Base-by-base conservation (phyloP, 2,888 invertebrate species). In the Drosophila anceps region DNA sequence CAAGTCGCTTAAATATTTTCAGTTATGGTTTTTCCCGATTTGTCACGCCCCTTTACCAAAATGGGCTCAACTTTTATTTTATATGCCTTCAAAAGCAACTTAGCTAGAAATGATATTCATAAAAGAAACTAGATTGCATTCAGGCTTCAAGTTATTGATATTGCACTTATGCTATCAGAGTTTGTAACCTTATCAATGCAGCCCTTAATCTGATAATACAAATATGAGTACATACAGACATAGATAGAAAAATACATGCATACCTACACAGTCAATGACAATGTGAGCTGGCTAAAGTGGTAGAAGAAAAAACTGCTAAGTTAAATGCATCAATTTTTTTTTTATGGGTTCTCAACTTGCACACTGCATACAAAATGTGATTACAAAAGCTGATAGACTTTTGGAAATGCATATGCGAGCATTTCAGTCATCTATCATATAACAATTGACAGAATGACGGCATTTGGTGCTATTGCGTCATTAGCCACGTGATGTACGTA, bases 391-490 rank as follows among this genome's bases (percentile, higher is more conserved):
- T 12, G 13, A 41, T 41, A 5, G n/a, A n/a, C 18, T 31, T 20
- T 33, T 15, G 18, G n/a, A 20, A 50, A 8, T 50, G 50, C 50
- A 50, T 35, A 24, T 54, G 24, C 4, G n/a, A 27, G 15, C 39
- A 12, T 12, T 54, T 15, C 29, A 18, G 6, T 27, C 13, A n/a
- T 41, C 4, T 39, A 18, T 39, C 55, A 37, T 18, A 41, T 55
- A 27, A 41, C 55, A 29, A 37, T 54, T 41, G 29, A 31, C 41
- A 55, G 29, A 41, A 27, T 37, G 27, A 39, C n/a, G 37, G 27
- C 24, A 31, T 43, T 55, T 13, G 13, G 5, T 20, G 41, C 10
- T 3, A 44, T 43, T 41, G 35, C 44, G 33, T 37, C 24, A 46
- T 46, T 35, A 27, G 18, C 33, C n/a, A 12, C n/a, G 4, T 7